Conservation (phyloP, 30 jellyfish, hydroid and myxozoan genomes). For the Morbakka virulenta region DNA sequence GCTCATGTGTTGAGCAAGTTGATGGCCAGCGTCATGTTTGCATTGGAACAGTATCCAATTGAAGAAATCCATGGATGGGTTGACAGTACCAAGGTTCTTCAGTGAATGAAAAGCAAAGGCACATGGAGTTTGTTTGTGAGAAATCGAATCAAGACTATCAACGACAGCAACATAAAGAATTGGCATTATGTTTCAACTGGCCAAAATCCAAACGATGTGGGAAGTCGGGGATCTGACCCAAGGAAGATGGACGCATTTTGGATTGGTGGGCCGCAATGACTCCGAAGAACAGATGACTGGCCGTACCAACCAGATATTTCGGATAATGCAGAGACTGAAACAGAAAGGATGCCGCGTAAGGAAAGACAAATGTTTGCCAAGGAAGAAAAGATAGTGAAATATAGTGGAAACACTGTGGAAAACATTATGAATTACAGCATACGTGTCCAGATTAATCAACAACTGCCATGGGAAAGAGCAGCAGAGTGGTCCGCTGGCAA, state of each 20-base stretch:
- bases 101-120: constrained; percentile 6
- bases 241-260: constrained; percentile 29
- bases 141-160: constrained; percentile 50
- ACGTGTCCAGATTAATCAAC: background rate
- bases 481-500: background rate
- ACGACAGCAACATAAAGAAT: constrained; percentile 20
- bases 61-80: constrained; percentile 27
- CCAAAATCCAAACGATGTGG: constrained; percentile 46
- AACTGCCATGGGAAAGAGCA: constrained; percentile 9
- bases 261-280: constrained; percentile 36
- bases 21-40: constrained; percentile 4
- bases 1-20: constrained; percentile 5
- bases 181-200: constrained; percentile 49
- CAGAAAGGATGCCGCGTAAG: constrained; percentile 25
- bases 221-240: constrained; percentile 44
- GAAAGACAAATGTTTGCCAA: constrained; percentile 4
- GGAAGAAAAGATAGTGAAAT: background rate
- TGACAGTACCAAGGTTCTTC: constrained; percentile 16
- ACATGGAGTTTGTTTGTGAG: constrained; percentile 42
- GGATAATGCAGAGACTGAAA: constrained; percentile 12
- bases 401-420: background rate
- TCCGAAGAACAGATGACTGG: constrained; percentile 4
- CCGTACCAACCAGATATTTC: constrained; percentile 15
- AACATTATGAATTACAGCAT: constrained; percentile 4
- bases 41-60: constrained; percentile 10